Conservation (phyloP, 2,113 vertebrate species). For the Charina bottae region DNA sequence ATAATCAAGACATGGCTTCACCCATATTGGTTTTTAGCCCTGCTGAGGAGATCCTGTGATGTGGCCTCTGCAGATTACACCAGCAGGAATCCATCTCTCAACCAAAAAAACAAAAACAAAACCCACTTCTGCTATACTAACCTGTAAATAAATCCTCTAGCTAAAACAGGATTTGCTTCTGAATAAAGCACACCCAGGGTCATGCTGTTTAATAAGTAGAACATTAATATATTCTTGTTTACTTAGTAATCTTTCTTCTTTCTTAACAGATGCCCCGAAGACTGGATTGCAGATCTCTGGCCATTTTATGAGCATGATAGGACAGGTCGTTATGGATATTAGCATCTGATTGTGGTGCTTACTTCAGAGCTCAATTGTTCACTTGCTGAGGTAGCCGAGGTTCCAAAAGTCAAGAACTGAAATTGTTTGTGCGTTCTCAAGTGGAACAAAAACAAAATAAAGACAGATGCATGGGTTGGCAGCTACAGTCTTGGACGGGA, state of each 20-base stretch:
- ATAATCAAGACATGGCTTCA: too few species aligned
- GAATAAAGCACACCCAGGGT: neutral
- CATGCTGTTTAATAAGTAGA: neutral
- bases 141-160: neutral
- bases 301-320: neutral
- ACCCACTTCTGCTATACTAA: too few species aligned
- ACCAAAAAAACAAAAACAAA: too few species aligned
- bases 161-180: neutral
- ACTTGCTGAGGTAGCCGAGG: neutral
- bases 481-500: neutral
- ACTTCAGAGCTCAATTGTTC: neutral
- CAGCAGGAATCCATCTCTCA: too few species aligned
- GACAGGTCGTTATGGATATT: neutral
- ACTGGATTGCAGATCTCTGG: neutral
- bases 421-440: neutral
- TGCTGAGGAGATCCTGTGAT: too few species aligned
- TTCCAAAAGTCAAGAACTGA: constrained; percentile 4
- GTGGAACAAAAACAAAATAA: neutral
- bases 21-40: too few species aligned
- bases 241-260: too few species aligned
- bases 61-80: too few species aligned
- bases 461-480: constrained; percentile 20
- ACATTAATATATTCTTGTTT: neutral
- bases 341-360: neutral
- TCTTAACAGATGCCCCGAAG: neutral